These are phyloP conservation scores for Palythoa grandis DNA, from an alignment of 92 coral and sea anemone genomes.

Conservation along the genomic window DNA sequence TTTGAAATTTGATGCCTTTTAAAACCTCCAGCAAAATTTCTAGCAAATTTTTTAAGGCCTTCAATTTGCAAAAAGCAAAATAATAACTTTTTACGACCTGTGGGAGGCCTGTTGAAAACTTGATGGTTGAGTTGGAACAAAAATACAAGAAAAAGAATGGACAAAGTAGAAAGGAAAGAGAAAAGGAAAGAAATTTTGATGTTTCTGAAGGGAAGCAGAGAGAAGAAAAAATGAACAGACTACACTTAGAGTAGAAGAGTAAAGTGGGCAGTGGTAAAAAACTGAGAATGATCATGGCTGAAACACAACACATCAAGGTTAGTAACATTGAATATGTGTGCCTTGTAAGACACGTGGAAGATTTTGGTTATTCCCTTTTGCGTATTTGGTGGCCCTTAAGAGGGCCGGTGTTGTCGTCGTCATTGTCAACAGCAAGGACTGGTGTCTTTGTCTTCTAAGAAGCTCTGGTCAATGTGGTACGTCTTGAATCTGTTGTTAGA, in stretches of 20 bases:
- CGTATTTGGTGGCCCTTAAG: slow-evolving; percentile 93
- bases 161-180: background rate
- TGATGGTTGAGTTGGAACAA: background rate
- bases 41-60: too few relatives aligned
- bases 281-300: background rate
- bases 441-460: background rate
- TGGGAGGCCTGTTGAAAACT: background rate
- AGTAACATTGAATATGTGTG: slow-evolving; percentile 31
- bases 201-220: too few relatives aligned
- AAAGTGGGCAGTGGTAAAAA: background rate
- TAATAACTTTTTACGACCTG: too few relatives aligned
- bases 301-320: slow-evolving; percentile 33
- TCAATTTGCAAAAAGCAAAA: too few relatives aligned
- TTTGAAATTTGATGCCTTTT: too few relatives aligned
- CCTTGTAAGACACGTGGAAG: slow-evolving; percentile 6
- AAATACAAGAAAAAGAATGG: background rate
- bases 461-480: background rate
- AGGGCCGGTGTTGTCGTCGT: slow-evolving; percentile 72
- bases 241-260: too few relatives aligned
- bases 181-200: background rate
- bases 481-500: background rate
- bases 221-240: too few relatives aligned
- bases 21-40: too few relatives aligned
- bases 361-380: slow-evolving; percentile 76
- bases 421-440: slow-evolving; percentile 6